Base-by-base conservation (phyloP, 2,113 vertebrate species). In the Apaloderma vittatum region DNA sequence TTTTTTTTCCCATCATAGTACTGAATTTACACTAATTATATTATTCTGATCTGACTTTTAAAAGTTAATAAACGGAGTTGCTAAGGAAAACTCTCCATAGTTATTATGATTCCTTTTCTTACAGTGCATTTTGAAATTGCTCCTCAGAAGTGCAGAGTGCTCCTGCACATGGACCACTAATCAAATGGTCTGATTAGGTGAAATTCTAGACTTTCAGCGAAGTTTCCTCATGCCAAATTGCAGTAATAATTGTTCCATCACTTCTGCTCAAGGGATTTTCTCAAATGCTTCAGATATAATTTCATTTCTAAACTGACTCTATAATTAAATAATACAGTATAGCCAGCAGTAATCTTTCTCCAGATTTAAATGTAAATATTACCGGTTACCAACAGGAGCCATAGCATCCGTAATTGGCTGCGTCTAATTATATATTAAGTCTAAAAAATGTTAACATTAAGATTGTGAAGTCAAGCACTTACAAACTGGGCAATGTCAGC, bases 321-420 rank as follows among this genome's bases (percentile, higher is more conserved):
- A 78, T 94, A 94, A 97, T 92, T 96, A 95, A 93, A 95, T 93
- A 94, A 95, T 92, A 91, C 79, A 74, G 36, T 84, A 71, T 91
- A 93, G 68, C 86, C 79, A 91, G 79, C 37, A 75, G 88, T 93
- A 88, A 89, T 92, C 26, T 62, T 93, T 88, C 74, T 86, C 57
- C 49, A 12, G 80, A 86, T 92, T 92, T 90, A 93, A 96, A 88
- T 83, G 78, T 75, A 96, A 96, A 91, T 96, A 94, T 92, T 95
- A 66, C 87, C 1, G 0, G 84, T 88, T 95, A 71, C 54, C 67
- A 86, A 82, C 81, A 90, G 84, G 48, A 96, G 66, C 36, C 57
- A 29, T 73, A 82, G n/a, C 36, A 93, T 92, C 59, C 55, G 65
- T 94, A 90, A 91, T 58, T 95, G 58, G 61, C 84, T 93, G 62